A percentile compares a stretch with the other conserved stretches of the same genome.
Conservation (phyloP, 2,797 vertebrate genomes). For the Falco columbarius region DNA sequence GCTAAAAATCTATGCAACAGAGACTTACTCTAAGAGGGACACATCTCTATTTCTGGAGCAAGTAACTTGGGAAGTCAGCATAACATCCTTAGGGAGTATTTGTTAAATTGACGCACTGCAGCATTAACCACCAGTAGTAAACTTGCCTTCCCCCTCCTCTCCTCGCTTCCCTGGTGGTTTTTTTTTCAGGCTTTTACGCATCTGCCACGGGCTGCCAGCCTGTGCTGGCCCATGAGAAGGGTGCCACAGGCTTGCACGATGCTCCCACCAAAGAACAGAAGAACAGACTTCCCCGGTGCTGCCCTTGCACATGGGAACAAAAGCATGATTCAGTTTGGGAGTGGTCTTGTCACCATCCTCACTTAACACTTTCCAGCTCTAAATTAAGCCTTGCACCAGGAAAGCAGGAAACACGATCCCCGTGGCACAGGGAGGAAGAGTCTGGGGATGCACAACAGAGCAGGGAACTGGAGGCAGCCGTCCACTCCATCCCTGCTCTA, state of each 20-base stretch:
- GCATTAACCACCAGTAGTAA: accelerated
- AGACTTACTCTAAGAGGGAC: not conserved
- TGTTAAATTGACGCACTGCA: accelerated
- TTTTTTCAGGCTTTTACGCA: not conserved
- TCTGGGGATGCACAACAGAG: not conserved
- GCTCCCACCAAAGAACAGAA: not conserved
- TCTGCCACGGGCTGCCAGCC: not conserved
- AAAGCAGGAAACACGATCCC: not conserved
- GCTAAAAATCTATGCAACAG: not conserved
- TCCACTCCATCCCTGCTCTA: not conserved
- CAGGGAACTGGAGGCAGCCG: accelerated
- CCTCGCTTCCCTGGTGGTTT: not conserved
- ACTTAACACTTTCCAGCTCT: not conserved
- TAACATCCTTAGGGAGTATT: not conserved
- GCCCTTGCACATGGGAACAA: not conserved
- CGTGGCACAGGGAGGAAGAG: accelerated
- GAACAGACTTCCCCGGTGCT: not conserved
- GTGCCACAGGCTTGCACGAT: not conserved
- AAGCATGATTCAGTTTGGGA: not conserved
- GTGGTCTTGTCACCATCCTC: not conserved
- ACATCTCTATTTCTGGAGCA: not conserved
- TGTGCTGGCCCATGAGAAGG: not conserved
- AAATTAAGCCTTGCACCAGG: accelerated
- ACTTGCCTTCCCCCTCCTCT: not conserved
- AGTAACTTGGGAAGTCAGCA: not conserved